A percentile compares a stretch with the other conserved stretches of the same genome.
Evolutionary conservation across 2,888 invertebrate species (phyloP).

Genomic region (Bursaphelenchus okinawaensis): DNA sequence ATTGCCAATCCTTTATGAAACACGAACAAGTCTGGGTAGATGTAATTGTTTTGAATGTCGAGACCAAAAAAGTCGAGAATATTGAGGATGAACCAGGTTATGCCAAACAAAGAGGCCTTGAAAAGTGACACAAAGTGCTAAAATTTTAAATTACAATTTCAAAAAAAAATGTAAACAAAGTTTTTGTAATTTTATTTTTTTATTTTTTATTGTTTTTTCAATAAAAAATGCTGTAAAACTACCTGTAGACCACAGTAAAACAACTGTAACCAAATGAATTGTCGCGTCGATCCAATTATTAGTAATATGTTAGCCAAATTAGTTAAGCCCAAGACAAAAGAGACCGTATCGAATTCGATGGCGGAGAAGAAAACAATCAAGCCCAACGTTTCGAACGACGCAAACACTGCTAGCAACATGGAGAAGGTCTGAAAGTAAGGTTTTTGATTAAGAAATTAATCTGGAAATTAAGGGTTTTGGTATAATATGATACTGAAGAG

Average conservation of each 20-base stretch:
- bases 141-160: too few species aligned
- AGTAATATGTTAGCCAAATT: background rate
- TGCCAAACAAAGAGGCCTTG: background rate
- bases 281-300: background rate
- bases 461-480: too few species aligned
- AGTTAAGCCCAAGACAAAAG: background rate
- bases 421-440: background rate
- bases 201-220: too few species aligned
- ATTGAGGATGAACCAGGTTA: background rate
- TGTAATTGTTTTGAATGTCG: background rate
- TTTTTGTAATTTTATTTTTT: background rate
- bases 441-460: background rate
- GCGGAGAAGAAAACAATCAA: background rate
- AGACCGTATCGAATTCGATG: background rate
- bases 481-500: too few species aligned
- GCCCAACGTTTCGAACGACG: background rate
- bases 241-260: background rate
- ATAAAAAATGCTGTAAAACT: background rate
- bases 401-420: background rate
- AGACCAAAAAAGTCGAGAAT: background rate
- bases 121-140: background rate
- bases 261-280: background rate
- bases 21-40: background rate
- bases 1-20: background rate
- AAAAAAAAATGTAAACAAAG: background rate